Base-by-base conservation (phyloP, 1,140 invertebrate genomes). In the Vollenhovia emeryi region DNA sequence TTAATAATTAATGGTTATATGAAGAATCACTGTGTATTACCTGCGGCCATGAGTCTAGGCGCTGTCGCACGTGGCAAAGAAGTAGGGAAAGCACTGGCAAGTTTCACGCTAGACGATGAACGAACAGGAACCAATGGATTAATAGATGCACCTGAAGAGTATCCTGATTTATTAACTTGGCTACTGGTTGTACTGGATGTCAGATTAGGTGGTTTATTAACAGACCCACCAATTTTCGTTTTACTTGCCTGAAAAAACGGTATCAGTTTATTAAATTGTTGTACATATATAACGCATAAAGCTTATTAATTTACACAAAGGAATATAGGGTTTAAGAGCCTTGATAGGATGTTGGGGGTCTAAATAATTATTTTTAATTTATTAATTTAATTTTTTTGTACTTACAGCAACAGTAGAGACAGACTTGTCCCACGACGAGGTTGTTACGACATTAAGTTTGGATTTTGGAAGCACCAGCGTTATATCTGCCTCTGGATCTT, bases 401-500 rank as follows among this genome's bases (percentile, higher is more conserved):
- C 93, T 89, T 92, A 94, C 94, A 73, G 92, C 90, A 80, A 91
- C 84, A 86, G 94, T 90, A 11, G 93, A 86, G 62, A 94, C 93
- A 24, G 96, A 95, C 93, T 96, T 96, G 86, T 96, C 96, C 96
- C 96, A 96, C 30, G 95, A 94, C 27, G 95, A 95, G 9, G 95
- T 94, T 6, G 94, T 91, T 3, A 93, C 87, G 33, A 95, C 92
- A 1, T 95, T 93, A 85, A 96, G 95, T 82, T 96, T 97, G 27
- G 96, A 95, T 94, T 97, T 96, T 86, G 97, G 96, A 89, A 99
- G 93, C 95, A 99, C 97, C 93, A 98, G 97, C 84, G 97, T 94
- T 87, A 99, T 97, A 93, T 99, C 98, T 8, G 98, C 98, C 83
- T 99, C 98, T 6, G 98, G 98, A 95, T 99, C 98, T 94, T 98